Percentiles rank a stretch among this genome's conserved stretches.
These are phyloP conservation scores for Agrenia bidenticulata DNA, from an alignment of 2,888 invertebrate species.

Conservation along the genomic window DNA sequence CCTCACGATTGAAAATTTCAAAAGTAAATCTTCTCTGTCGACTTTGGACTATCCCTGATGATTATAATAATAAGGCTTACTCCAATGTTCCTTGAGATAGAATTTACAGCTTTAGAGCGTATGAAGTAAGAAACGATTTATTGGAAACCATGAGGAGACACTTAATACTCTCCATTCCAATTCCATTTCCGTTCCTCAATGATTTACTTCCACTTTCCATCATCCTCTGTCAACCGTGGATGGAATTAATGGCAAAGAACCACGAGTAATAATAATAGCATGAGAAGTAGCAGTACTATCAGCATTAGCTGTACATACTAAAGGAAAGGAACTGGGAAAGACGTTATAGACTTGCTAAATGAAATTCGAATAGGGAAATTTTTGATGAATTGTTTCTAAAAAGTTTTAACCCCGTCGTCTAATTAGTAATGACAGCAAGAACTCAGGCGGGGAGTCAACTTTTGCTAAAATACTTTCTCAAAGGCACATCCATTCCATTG, in stretches of 20 bases:
- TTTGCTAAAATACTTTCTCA: no score
- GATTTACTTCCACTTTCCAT: constrained; percentile 30
- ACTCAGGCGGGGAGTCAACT: neutral
- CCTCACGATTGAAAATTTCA: no score
- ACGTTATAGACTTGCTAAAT: neutral
- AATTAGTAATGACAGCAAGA: constrained; percentile 21
- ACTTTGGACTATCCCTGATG: no score
- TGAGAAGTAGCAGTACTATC: neutral
- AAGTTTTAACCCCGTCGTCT: constrained; percentile 14
- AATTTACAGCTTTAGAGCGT: constrained; percentile 8
- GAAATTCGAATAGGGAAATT: constrained; percentile 12
- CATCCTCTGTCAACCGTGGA: constrained; percentile 25
- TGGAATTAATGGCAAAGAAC: constrained; percentile 11
- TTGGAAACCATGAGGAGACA: neutral
- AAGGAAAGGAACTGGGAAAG: constrained; percentile 1
- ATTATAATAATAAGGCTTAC: no score
- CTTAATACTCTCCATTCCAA: constrained; percentile 18
- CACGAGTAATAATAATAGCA: neutral
- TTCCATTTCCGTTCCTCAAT: constrained; percentile 37
- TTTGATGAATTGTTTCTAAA: constrained; percentile 18
- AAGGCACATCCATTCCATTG: no score
- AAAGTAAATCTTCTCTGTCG: no score
- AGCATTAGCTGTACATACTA: neutral
- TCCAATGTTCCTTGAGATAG: neutral
- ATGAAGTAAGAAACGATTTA: constrained; percentile 7